phyloP scores from a whole-genome alignment of 2,113 vertebrate species.

The Thryonomys swinderianus region DNA sequence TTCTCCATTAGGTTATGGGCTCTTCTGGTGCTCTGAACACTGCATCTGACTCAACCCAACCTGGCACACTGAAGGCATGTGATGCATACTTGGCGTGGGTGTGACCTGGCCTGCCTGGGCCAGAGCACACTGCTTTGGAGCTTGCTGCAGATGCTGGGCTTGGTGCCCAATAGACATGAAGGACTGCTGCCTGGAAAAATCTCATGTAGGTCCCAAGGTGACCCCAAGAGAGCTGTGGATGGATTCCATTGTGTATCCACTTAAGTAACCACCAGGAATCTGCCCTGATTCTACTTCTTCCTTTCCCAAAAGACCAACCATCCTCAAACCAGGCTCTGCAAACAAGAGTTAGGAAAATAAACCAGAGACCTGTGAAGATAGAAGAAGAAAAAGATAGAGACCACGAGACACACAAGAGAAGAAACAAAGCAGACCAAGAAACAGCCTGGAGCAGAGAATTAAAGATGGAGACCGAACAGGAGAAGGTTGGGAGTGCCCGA shows the following conservation, averaged over 20 bases:
- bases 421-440: not conserved
- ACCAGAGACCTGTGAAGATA: not conserved
- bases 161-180: not conserved
- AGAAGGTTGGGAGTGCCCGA: not conserved
- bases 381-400: not conserved
- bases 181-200: not conserved
- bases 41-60: not conserved
- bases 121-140: not conserved
- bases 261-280: conserved; percentile 4
- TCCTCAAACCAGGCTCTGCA: not conserved
- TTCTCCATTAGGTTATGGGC: not conserved
- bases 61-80: not conserved
- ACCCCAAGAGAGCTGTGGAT: not conserved
- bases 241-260: not conserved
- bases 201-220: not conserved
- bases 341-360: not conserved
- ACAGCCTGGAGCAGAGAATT: not conserved
- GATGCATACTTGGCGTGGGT: not conserved
- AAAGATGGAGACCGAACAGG: not conserved
- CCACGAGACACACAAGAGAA: not conserved
- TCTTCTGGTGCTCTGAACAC: not conserved
- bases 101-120: not conserved
- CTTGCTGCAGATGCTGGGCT: not conserved
- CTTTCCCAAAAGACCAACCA: not conserved
- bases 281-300: not conserved